A percentile compares a stretch with the other conserved stretches of the same genome.
phyloP scores from a whole-genome alignment of 2,797 vertebrate species.

The Rhodeus uyekii region DNA sequence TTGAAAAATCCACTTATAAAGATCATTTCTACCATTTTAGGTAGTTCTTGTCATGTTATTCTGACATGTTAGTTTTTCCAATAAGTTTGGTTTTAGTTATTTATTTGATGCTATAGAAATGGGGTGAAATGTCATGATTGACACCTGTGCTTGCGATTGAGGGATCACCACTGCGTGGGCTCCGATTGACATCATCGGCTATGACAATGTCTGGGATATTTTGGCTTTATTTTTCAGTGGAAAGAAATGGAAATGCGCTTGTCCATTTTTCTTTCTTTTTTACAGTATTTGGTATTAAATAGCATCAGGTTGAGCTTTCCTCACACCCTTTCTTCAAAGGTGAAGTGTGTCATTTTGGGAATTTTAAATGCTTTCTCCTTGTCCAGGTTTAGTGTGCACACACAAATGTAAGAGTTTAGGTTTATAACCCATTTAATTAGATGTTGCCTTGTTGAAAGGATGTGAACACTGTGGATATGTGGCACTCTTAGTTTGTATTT shows the following conservation, averaged over 20 bases:
- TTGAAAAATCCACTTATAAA: neutral
- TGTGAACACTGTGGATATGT: slow-evolving; percentile 13
- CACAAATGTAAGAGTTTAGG: neutral
- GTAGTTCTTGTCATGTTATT: neutral
- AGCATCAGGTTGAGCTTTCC: slow-evolving; percentile 12
- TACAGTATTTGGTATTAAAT: neutral
- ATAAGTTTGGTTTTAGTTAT: neutral
- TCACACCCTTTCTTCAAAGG: neutral
- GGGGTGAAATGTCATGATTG: neutral
- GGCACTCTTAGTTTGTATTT: neutral
- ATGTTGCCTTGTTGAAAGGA: neutral
- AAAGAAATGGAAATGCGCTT: neutral
- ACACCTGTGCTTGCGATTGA: neutral
- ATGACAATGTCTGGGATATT: neutral
- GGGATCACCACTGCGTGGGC: neutral
- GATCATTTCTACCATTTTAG: neutral
- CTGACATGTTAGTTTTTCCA: neutral
- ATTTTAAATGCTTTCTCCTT: neutral
- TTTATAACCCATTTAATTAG: neutral
- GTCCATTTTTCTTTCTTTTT: neutral
- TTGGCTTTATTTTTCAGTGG: neutral
- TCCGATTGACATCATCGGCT: neutral
- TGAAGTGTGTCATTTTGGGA: slow-evolving; percentile 17
- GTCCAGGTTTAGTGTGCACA: neutral
- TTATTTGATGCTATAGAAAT: neutral